phyloP scores from a whole-genome alignment of 1,140 invertebrate species.

The Eueides isabella region DNA sequence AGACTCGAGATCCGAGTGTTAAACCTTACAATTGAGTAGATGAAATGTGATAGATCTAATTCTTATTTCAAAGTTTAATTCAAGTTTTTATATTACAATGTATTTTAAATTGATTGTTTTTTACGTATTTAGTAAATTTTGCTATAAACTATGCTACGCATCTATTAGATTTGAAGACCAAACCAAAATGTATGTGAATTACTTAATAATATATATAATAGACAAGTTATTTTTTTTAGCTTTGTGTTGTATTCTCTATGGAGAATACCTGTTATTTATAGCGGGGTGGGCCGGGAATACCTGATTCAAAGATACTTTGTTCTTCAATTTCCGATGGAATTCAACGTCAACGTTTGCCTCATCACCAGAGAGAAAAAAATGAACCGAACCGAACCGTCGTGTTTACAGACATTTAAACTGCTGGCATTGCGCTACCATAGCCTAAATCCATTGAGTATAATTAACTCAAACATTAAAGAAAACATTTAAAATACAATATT shows the following conservation, averaged over 20 bases:
- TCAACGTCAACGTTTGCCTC: not conserved
- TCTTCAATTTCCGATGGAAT: not conserved
- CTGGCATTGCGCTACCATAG: too few relatives aligned
- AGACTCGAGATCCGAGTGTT: not conserved
- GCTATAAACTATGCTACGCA: too few relatives aligned
- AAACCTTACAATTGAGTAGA: slow-evolving; percentile 10
- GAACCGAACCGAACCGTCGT: too few relatives aligned
- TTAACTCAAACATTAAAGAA: not conserved
- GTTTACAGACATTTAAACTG: too few relatives aligned
- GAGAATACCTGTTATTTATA: too few relatives aligned
- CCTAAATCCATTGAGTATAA: too few relatives aligned
- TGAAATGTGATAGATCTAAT: not conserved
- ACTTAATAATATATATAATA: too few relatives aligned
- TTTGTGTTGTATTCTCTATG: not conserved
- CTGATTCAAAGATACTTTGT: not conserved
- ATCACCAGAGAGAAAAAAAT: not conserved
- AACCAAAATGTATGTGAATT: too few relatives aligned
- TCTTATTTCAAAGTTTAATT: not conserved
- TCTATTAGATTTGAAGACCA: too few relatives aligned
- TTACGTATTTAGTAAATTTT: too few relatives aligned
- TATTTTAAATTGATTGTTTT: too few relatives aligned
- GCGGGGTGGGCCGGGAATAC: not conserved
- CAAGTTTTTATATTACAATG: not conserved
- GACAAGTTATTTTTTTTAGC: not conserved
- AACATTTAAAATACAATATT: not conserved